Percentiles rank a stretch among this genome's conserved stretches.
phyloP scores from a whole-genome alignment of 2,797 vertebrate genomes.

The Chloroceryle inda region DNA sequence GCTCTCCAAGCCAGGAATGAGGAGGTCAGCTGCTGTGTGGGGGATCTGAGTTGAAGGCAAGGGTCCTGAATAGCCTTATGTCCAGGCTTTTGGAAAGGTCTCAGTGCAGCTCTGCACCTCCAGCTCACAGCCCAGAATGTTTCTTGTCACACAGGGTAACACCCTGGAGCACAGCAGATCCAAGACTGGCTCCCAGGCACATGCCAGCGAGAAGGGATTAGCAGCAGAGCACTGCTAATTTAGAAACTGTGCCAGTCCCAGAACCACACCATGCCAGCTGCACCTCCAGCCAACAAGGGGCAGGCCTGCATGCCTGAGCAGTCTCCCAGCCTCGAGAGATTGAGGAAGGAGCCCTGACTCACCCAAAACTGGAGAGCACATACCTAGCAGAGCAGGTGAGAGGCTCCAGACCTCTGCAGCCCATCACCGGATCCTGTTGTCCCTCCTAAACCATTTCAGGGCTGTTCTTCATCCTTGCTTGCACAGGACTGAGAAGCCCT shows the following conservation, averaged over 20 bases:
- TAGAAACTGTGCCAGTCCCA: background rate
- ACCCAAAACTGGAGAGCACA: background rate
- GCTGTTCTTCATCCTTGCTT: background rate
- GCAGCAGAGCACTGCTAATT: background rate
- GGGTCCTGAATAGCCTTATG: background rate
- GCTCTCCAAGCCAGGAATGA: background rate
- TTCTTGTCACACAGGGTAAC: background rate
- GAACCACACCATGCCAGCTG: background rate
- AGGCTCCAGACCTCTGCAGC: background rate
- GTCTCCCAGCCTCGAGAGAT: background rate
- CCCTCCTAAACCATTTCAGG: background rate
- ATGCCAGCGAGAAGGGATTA: background rate
- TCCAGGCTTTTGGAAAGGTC: background rate
- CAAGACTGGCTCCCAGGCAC: background rate
- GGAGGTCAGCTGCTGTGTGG: background rate
- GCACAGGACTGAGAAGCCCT: background rate
- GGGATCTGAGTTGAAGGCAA: background rate
- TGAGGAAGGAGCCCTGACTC: background rate
- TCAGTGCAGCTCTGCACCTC: background rate
- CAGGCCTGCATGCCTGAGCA: background rate
- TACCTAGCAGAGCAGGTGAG: background rate
- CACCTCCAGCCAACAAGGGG: background rate
- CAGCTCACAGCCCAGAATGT: background rate
- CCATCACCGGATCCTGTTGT: background rate
- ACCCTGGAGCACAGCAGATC: background rate